A percentile compares a stretch with the other conserved stretches of the same genome.
phyloP scores from a whole-genome alignment of 2,888 invertebrate species.

The Cheilosia grossa region DNA sequence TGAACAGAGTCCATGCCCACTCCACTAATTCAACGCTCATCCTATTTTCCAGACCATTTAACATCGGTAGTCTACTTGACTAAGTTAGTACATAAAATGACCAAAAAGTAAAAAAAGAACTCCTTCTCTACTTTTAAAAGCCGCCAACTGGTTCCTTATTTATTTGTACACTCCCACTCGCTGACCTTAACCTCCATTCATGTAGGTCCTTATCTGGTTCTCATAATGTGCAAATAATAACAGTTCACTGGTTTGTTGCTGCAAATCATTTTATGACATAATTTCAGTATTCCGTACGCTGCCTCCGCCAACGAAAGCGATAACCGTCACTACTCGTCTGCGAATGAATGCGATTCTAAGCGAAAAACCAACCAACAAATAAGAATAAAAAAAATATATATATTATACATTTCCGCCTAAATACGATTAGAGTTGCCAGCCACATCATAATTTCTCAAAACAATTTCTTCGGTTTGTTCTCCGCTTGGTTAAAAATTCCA shows the following conservation, averaged over 20 bases:
- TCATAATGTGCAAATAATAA: background rate
- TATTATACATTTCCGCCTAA: background rate
- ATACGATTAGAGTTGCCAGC: background rate
- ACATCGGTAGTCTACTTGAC: too few relatives aligned
- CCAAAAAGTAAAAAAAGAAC: too few relatives aligned
- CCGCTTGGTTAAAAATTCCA: background rate
- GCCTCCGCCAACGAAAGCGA: background rate
- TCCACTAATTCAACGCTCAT: too few relatives aligned
- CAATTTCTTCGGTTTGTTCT: background rate
- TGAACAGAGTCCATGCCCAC: too few relatives aligned
- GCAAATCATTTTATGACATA: background rate
- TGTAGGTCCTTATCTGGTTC: conserved; percentile 7
- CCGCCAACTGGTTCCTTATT: background rate
- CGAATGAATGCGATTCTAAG: background rate
- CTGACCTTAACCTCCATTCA: conserved; percentile 15
- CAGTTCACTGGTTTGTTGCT: background rate
- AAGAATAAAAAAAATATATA: too few relatives aligned
- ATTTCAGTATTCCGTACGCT: background rate
- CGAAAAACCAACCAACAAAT: background rate
- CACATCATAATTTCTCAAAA: too few relatives aligned
- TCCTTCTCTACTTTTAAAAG: background rate
- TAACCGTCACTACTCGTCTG: background rate
- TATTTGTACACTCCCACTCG: background rate
- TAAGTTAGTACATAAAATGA: too few relatives aligned
- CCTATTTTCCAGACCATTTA: too few relatives aligned